Percentiles rank a stretch among this genome's conserved stretches.
Conservation (phyloP, 2,888 invertebrate species). For the Plebejus melissa region DNA sequence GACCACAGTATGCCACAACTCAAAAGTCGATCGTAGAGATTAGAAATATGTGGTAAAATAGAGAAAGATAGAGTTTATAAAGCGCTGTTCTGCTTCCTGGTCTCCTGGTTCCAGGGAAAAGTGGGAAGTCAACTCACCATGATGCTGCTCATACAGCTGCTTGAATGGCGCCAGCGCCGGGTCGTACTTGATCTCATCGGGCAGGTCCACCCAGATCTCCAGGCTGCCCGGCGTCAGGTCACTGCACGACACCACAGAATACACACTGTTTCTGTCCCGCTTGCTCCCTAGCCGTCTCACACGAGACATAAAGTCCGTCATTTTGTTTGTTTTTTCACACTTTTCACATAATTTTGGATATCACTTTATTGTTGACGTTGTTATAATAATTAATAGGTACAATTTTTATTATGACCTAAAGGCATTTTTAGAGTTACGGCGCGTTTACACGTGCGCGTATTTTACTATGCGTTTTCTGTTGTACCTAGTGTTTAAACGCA, state of each 20-base stretch:
- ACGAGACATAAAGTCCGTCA: slow-evolving; percentile 47
- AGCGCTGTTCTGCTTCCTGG: no score
- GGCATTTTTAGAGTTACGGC: no score
- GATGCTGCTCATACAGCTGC: slow-evolving; percentile 72
- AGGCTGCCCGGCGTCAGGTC: slow-evolving; percentile 80
- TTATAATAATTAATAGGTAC: no score
- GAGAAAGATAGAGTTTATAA: no score
- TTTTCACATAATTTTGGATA: slow-evolving; percentile 8
- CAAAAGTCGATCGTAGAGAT: no score
- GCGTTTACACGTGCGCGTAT: no score
- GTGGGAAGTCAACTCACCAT: slow-evolving; percentile 51
- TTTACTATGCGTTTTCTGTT: no score
- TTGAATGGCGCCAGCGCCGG: slow-evolving; percentile 82
- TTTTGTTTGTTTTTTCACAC: slow-evolving; percentile 38
- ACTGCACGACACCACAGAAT: slow-evolving; percentile 71
- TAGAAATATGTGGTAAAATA: no score
- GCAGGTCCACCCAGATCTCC: slow-evolving; percentile 82
- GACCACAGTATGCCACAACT: no score
- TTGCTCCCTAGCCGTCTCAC: slow-evolving; percentile 39
- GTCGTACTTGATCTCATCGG: slow-evolving; percentile 82
- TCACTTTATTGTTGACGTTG: background rate
- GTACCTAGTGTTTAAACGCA: no score
- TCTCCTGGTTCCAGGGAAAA: no score
- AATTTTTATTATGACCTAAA: no score
- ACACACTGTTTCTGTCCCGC: slow-evolving; percentile 51